These are phyloP conservation scores for Nematostella vectensis DNA, from an alignment of 92 coral and sea anemone genomes.

Conservation along the genomic window DNA sequence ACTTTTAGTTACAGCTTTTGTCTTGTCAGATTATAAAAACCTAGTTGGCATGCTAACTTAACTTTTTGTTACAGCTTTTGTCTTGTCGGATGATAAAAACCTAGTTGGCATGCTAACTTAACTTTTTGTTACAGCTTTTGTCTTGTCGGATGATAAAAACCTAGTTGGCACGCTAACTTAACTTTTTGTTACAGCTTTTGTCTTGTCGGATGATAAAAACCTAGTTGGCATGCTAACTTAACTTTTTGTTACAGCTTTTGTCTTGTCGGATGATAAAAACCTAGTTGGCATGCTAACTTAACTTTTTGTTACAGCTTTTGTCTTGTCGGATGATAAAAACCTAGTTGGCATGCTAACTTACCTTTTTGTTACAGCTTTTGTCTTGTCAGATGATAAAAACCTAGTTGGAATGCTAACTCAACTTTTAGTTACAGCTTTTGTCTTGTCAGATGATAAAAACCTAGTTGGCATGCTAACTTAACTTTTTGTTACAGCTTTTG, in stretches of 20 bases:
- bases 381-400: background rate
- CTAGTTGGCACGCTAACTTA: too few species aligned
- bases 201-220: background rate
- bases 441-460: background rate
- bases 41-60: too few species aligned
- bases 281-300: too few species aligned
- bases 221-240: too few species aligned
- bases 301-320: background rate
- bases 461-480: too few species aligned
- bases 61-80: background rate
- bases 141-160: background rate
- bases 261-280: background rate
- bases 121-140: background rate
- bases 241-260: background rate
- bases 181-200: background rate
- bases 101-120: too few species aligned
- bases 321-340: background rate
- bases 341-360: too few species aligned
- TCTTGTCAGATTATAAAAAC: background rate
- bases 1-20: background rate
- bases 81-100: background rate
- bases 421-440: background rate
- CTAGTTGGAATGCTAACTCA: too few species aligned
- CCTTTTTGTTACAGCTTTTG: background rate
- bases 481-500: constrained; percentile 24